These are phyloP conservation scores for Chiloscyllium punctatum DNA, from an alignment of 2,797 vertebrate species.

Conservation along the genomic window DNA sequence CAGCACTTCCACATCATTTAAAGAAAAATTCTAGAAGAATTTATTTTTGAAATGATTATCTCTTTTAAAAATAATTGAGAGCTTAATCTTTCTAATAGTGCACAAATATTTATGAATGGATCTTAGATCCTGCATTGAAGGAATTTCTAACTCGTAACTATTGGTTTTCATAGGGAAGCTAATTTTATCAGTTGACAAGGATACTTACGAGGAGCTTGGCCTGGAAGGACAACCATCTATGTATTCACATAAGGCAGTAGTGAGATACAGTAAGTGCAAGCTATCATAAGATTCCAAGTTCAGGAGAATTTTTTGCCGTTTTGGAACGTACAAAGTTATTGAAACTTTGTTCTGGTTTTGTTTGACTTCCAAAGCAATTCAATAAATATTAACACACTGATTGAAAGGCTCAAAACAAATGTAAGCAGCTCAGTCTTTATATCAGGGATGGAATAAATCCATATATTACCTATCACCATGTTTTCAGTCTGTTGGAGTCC, in stretches of 20 bases:
- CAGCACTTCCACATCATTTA: too few species aligned
- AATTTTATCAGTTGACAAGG: constrained; percentile 77
- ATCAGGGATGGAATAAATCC: background rate
- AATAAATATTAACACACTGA: background rate
- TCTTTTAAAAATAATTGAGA: background rate
- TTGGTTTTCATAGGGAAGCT: constrained; percentile 58
- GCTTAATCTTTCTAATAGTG: background rate
- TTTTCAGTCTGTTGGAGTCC: background rate
- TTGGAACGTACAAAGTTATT: background rate
- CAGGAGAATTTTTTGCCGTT: background rate
- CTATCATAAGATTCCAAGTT: background rate
- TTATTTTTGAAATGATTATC: background rate
- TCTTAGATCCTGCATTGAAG: background rate
- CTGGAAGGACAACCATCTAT: constrained; percentile 73
- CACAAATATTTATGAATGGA: background rate
- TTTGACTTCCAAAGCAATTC: background rate
- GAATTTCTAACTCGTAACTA: background rate
- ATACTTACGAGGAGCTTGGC: constrained; percentile 81
- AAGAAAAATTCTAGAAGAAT: background rate
- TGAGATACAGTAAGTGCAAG: constrained; percentile 72
- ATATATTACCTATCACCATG: background rate
- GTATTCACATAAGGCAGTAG: constrained; percentile 65
- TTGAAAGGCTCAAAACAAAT: background rate
- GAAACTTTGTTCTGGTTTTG: background rate
- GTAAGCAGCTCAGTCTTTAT: background rate